phyloP scores from a whole-genome alignment of 2,113 vertebrate genomes.

The Odocoileus hemionus region DNA sequence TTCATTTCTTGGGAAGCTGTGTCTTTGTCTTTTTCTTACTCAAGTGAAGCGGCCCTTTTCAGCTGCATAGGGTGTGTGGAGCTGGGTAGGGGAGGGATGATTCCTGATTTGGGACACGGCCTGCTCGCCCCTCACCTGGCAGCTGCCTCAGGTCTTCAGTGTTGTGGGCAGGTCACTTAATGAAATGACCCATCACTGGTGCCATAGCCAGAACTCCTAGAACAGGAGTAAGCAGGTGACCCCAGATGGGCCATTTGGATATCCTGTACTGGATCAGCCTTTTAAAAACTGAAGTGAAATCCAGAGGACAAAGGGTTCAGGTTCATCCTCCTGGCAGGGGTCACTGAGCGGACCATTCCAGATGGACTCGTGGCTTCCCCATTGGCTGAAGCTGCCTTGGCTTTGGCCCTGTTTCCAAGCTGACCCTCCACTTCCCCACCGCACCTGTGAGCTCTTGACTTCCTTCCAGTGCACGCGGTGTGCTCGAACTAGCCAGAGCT shows the following conservation, averaged over 20 bases:
- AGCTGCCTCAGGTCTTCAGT: neutral
- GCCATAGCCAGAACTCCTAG: neutral
- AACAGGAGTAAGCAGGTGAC: neutral
- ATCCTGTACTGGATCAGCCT: neutral
- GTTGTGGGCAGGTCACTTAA: neutral
- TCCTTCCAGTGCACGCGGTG: rapidly evolving
- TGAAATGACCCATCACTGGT: neutral
- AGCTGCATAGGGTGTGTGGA: neutral
- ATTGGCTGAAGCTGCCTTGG: neutral
- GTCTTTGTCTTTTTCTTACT: neutral
- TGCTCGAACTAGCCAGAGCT: neutral
- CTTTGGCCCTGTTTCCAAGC: neutral
- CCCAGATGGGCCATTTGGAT: neutral
- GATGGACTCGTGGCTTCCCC: too few relatives aligned
- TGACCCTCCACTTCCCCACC: rapidly evolving
- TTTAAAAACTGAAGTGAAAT: neutral
- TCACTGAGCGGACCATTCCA: rapidly evolving
- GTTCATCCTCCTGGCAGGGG: neutral
- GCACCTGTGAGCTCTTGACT: too few relatives aligned
- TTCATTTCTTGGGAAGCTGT: neutral
- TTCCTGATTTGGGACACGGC: neutral
- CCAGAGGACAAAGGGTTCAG: neutral
- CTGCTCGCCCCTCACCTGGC: neutral
- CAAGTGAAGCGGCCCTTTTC: neutral
- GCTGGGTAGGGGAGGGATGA: neutral